Base-by-base conservation (phyloP, 2,113 vertebrate species). In the Xenopus tropicalis region DNA sequence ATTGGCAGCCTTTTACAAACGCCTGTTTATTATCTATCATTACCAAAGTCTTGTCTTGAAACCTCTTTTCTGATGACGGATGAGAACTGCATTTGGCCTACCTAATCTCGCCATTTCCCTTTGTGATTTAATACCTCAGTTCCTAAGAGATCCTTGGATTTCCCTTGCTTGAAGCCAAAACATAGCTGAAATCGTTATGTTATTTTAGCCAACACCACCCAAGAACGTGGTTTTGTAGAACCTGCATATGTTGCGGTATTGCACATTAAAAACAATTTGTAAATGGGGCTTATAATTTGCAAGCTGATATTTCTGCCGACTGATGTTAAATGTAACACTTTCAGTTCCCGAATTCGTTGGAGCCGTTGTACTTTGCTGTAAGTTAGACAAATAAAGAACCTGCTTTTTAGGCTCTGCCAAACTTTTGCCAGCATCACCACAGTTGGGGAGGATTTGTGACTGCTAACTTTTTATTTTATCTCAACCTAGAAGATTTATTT, bases 11-110 rank as follows among this genome's bases (percentile, higher is more conserved):
- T 7, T 14, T 23, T 3, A 61, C 9, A 19, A 42, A 68, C 61
- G 56, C 43, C 64, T 74, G 64, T 74, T 74, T 44, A 61, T 68
- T 74, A 46, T 74, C 72, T 67, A 52, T 66, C 52, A 59, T 44
- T 74, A 19, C 44, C 25, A 24, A 46, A 61, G 20, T 43, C 46
- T 57, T 54, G 16, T 17, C 17, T n/a, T 54, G 52, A 54, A 54
- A 54, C 52, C 52, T 54, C 19, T 54, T 54, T 54, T 54, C 7
- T 43, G 46, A 71, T 71, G 70, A 63, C 46, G 44, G 61, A 71
- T 71, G 70, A 71, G 46, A 71, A 54, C 46, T 51, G 12, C 29
- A 37, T 64, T 61, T 61, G 44, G 21, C 58, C 19, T 22, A 44
- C 61, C 69, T 71, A 20, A 21, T 71, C 37, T 64, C 24, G 24